These are phyloP conservation scores for Protonibea diacanthus DNA, from an alignment of 2,797 vertebrate genomes.

Conservation along the genomic window DNA sequence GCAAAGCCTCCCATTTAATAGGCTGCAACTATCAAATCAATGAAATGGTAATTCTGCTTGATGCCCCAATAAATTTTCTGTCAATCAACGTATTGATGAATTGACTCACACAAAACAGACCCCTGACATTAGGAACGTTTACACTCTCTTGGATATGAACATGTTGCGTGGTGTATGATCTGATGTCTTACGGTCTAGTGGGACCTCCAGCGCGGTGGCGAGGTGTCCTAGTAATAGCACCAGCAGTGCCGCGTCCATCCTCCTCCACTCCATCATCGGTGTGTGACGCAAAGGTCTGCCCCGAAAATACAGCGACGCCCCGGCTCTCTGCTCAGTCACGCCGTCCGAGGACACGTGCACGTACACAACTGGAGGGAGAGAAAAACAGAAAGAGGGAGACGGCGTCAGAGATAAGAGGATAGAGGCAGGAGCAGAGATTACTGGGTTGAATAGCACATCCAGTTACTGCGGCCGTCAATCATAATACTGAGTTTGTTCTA, in stretches of 20 bases:
- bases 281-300: slow-evolving; percentile 76
- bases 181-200: slow-evolving; percentile 93
- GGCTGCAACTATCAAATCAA: background rate
- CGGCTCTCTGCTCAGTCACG: slow-evolving; percentile 68
- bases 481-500: slow-evolving; percentile 47
- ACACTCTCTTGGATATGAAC: background rate
- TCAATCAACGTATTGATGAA: background rate
- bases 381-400: slow-evolving; percentile 24
- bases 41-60: background rate
- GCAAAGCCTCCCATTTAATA: background rate
- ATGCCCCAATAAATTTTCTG: background rate
- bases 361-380: slow-evolving; percentile 77
- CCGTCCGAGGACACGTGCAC: slow-evolving; percentile 61
- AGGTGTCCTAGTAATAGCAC: slow-evolving; percentile 89
- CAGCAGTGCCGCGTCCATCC: slow-evolving; percentile 81
- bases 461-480: slow-evolving; percentile 56
- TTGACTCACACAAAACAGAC: background rate
- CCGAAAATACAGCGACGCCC: slow-evolving; percentile 69
- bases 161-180: slow-evolving; percentile 5
- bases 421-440: slow-evolving; percentile 31
- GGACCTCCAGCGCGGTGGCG: slow-evolving; percentile 91
- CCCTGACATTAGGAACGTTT: background rate
- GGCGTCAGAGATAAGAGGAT: slow-evolving; percentile 42
- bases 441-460: slow-evolving; percentile 41
- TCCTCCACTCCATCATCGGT: slow-evolving; percentile 87